Conservation (phyloP, 1,140 invertebrate genomes). For the Cydia amplana region DNA sequence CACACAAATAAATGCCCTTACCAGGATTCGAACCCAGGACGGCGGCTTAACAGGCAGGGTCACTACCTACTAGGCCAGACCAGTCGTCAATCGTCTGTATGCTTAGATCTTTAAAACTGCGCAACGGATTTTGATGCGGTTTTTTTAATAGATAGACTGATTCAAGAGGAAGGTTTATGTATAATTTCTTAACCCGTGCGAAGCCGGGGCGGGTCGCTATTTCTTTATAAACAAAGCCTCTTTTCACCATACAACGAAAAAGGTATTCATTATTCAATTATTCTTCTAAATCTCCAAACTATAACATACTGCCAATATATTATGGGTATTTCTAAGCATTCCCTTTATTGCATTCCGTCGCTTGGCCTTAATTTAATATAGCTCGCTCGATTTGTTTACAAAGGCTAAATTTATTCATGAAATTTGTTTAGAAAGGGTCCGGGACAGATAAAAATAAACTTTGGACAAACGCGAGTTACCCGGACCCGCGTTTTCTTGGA, state of each 20-base stretch:
- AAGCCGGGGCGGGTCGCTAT: too few species aligned
- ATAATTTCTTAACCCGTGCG: too few species aligned
- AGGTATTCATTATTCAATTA: background rate
- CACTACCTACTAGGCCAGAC: too few species aligned
- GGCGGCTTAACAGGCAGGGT: too few species aligned
- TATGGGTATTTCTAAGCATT: constrained; percentile 22
- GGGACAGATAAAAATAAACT: constrained; percentile 57
- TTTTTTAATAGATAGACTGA: too few species aligned
- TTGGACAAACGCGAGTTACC: constrained; percentile 58
- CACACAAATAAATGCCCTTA: too few species aligned
- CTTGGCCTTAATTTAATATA: constrained; percentile 68
- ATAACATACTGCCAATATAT: constrained; percentile 21
- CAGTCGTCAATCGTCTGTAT: too few species aligned
- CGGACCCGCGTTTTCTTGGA: constrained; percentile 44
- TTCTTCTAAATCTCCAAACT: background rate
- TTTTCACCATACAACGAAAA: background rate
- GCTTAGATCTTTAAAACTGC: too few species aligned
- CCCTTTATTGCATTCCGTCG: constrained; percentile 35
- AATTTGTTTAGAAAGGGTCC: constrained; percentile 68
- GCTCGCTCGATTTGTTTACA: constrained; percentile 73
- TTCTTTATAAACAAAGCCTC: too few species aligned
- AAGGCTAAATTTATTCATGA: constrained; percentile 77
- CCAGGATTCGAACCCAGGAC: too few species aligned
- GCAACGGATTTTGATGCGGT: too few species aligned
- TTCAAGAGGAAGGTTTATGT: too few species aligned